phyloP scores from a whole-genome alignment of 2,797 vertebrate species.

The Dermochelys coriacea region DNA sequence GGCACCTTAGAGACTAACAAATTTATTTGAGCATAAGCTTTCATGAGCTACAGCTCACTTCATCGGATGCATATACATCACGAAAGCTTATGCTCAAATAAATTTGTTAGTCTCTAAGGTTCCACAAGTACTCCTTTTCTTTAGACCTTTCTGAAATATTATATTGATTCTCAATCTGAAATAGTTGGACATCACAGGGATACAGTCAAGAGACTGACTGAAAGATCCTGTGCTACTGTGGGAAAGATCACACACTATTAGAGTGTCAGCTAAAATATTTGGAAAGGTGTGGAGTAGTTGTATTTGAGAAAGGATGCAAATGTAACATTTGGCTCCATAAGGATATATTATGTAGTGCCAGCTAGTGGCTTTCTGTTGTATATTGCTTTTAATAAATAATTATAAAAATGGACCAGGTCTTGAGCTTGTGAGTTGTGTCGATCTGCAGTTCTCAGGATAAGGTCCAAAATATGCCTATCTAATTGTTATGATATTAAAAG shows the following conservation, averaged over 20 bases:
- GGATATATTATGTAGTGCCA: not conserved
- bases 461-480: too few relatives aligned
- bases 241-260: not conserved
- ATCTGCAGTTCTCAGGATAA: not conserved
- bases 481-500: conserved; percentile 62
- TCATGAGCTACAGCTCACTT: too few relatives aligned
- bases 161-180: not conserved
- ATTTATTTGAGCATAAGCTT: too few relatives aligned
- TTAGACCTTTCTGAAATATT: not conserved
- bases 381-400: not conserved
- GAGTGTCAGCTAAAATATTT: not conserved
- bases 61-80: too few relatives aligned
- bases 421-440: not conserved
- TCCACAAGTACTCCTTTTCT: too few relatives aligned
- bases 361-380: not conserved
- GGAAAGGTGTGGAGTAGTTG: not conserved
- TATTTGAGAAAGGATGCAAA: not conserved
- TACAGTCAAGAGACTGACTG: too few relatives aligned
- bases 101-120: too few relatives aligned
- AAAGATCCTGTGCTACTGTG: not conserved
- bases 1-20: too few relatives aligned
- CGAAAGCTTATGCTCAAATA: too few relatives aligned
- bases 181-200: not conserved
- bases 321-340: not conserved
- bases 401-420: not conserved